These are phyloP conservation scores for Coregonus clupeaformis DNA, from an alignment of 2,113 vertebrate species.

Conservation along the genomic window DNA sequence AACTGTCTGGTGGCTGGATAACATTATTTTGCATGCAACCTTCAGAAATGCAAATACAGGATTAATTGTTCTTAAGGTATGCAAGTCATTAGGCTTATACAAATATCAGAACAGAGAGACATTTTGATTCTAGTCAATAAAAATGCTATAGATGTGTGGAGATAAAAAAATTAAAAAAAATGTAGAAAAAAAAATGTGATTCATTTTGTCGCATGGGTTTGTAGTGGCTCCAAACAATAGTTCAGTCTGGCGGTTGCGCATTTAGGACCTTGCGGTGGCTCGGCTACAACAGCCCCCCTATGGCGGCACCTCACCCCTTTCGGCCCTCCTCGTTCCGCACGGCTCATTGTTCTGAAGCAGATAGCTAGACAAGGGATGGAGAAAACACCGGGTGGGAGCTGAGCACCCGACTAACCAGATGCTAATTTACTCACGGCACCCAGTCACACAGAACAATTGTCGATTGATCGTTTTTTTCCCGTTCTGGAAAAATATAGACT, in stretches of 20 bases:
- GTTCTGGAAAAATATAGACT: slow-evolving; percentile 13
- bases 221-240: neutral
- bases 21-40: too few relatives aligned
- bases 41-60: too few relatives aligned
- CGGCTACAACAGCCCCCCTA: slow-evolving; percentile 13
- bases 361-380: slow-evolving; percentile 31
- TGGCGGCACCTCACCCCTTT: slow-evolving; percentile 34
- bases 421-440: slow-evolving; percentile 12
- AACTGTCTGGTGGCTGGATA: too few relatives aligned
- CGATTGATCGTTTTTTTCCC: neutral
- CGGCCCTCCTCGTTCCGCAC: slow-evolving; percentile 12
- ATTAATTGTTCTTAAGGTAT: too few relatives aligned
- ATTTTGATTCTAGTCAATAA: neutral
- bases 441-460: neutral
- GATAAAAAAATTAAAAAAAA: too few relatives aligned
- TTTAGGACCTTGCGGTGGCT: slow-evolving; percentile 39
- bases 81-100: neutral
- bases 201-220: neutral
- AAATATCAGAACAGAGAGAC: neutral
- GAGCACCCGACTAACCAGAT: slow-evolving; percentile 35
- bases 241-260: neutral
- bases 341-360: slow-evolving; percentile 64
- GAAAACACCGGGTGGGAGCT: slow-evolving; percentile 30
- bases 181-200: too few relatives aligned
- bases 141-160: too few relatives aligned